Percentiles rank a stretch among this genome's conserved stretches.
Evolutionary conservation across 2,888 invertebrate genomes (phyloP).

Genomic region (Amiota minor): DNA sequence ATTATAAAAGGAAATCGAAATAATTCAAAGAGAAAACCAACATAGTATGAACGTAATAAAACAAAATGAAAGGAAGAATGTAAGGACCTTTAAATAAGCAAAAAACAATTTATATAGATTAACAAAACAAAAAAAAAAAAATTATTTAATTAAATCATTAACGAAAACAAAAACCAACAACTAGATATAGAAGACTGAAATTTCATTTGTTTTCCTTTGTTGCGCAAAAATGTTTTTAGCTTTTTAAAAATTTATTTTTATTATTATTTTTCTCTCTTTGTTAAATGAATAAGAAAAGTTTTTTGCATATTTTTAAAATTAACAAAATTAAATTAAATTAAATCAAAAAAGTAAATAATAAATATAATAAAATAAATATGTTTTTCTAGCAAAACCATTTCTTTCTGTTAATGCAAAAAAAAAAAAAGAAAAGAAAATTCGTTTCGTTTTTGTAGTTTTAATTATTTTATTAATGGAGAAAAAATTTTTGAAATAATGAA

Average conservation of each 20-base stretch:
- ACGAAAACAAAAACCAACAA: constrained; percentile 46
- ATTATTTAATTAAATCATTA: constrained; percentile 28
- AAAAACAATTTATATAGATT: constrained; percentile 42
- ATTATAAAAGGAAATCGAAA: constrained; percentile 32
- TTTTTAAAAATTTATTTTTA: neutral
- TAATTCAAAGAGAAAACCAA: constrained; percentile 40
- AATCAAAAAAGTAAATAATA: too few relatives aligned
- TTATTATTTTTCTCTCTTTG: constrained; percentile 41
- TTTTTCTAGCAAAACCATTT: too few relatives aligned
- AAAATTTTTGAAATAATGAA: neutral
- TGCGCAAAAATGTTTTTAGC: neutral
- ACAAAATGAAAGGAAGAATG: neutral
- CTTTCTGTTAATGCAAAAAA: too few relatives aligned
- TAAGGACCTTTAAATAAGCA: constrained; percentile 47
- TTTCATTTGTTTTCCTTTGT: constrained; percentile 41
- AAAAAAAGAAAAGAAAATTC: too few relatives aligned
- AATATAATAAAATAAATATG: too few relatives aligned
- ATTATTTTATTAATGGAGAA: too few relatives aligned
- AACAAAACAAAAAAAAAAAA: constrained; percentile 26
- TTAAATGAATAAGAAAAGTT: too few relatives aligned
- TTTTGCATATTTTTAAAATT: too few relatives aligned
- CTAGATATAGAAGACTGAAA: constrained; percentile 66
- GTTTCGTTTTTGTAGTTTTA: too few relatives aligned
- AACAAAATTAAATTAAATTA: too few relatives aligned
- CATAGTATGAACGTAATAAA: too few relatives aligned